Base-by-base conservation (phyloP, 2,113 vertebrate genomes). In the Potamarius usumacintae region DNA sequence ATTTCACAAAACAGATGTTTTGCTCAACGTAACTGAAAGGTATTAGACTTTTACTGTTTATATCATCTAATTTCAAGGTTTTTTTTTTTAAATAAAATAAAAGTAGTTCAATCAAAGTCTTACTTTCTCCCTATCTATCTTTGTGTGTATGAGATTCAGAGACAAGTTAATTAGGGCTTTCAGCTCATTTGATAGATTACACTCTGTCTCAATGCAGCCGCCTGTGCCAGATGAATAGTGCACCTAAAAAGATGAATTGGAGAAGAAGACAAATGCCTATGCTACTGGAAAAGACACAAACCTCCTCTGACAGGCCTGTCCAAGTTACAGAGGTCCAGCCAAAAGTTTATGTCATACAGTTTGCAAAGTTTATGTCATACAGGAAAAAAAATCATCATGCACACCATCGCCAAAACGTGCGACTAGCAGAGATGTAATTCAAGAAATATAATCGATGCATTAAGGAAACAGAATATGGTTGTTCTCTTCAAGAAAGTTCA, bases 151-250 rank as follows among this genome's bases (percentile, higher is more conserved):
- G 88, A 27, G 52, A 83, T 42, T 71, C 52, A 84, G 60, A 53
- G 83, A 88, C 89, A 65, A 78, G 89, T 71, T 92, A 93, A 93
- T 93, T 92, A 92, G 58, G 62, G 87, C 89, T 91, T 92, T 93
- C 89, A 83, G 85, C 90, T 79, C 84, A 86, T 91, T 92, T 93
- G 92, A 93, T 90, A 89, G 82, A 83, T 83, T 65, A 83, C 62
- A 67, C 82, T 83, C 82, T 67, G 82, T 67, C 82, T 83, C 48
- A 0, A 18, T 53, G 82, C 48, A 27, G 62, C 82, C 14, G 81
- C 25, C 81, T 17, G 58, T 65, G 81, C 81, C 81, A 65, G 81
- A 83, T 67, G 81, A 83, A 83, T 83, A 65, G 81, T n/a, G 81
- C 81, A 67, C 82, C 82, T 83, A 83, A 67, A 53, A 83, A 65